Conservation (phyloP, 2,888 invertebrate species). For the Catocala nupta region DNA sequence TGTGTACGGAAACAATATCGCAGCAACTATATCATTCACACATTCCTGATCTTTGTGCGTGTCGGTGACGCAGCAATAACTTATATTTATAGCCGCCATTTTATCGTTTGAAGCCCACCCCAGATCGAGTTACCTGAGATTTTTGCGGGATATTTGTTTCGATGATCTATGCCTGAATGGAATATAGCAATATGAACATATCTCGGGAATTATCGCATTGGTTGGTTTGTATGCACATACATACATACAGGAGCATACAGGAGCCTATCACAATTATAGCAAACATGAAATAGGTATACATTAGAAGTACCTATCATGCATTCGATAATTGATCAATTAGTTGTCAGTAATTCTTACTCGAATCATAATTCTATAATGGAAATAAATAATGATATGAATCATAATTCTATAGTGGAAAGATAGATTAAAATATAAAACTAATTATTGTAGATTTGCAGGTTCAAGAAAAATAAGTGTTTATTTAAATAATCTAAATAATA, state of each 20-base stretch:
- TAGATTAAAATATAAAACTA: too few relatives aligned
- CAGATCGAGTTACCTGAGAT: constrained; percentile 47
- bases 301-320: too few relatives aligned
- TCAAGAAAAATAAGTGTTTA: too few relatives aligned
- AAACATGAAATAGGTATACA: too few relatives aligned
- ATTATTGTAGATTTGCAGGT: too few relatives aligned
- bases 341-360: too few relatives aligned
- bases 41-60: constrained; percentile 52
- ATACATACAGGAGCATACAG: not conserved
- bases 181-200: constrained; percentile 36
- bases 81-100: constrained; percentile 59
- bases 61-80: constrained; percentile 57
- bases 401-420: too few relatives aligned
- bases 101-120: constrained; percentile 38
- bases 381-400: too few relatives aligned
- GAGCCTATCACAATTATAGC: not conserved
- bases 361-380: too few relatives aligned
- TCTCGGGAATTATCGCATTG: constrained; percentile 26
- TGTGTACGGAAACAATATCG: constrained; percentile 14
- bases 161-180: constrained; percentile 24
- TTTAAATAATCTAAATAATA: too few relatives aligned
- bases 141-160: constrained; percentile 42
- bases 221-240: not conserved
- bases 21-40: constrained; percentile 51
- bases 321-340: too few relatives aligned